Conservation (phyloP, 2,113 vertebrate genomes). For the Pseudorasbora parva region DNA sequence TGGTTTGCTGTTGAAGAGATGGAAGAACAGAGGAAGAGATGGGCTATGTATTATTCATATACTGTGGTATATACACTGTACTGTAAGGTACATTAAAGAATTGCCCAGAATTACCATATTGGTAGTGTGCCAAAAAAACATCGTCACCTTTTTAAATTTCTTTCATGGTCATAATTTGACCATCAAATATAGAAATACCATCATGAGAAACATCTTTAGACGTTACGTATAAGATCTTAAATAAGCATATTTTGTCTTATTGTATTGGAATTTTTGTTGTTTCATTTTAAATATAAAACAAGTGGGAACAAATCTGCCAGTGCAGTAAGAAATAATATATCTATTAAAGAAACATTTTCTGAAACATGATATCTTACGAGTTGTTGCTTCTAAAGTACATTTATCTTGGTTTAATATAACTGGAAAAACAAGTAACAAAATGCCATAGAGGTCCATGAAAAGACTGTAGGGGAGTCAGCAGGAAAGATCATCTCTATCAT, state of each 20-base stretch:
- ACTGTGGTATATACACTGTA: neutral
- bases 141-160: no score
- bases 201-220: neutral
- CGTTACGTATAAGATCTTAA: neutral
- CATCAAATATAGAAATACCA: neutral
- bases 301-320: neutral
- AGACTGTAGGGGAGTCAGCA: no score
- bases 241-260: neutral
- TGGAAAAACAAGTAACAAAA: no score
- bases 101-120: no score
- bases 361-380: neutral
- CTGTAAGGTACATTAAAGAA: neutral
- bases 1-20: neutral
- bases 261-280: neutral
- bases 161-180: neutral
- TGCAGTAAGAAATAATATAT: neutral
- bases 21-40: neutral
- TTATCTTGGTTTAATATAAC: no score
- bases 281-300: neutral
- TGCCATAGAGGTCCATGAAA: no score
- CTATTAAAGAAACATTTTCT: neutral
- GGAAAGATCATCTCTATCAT: no score
- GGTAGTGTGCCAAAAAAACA: no score
- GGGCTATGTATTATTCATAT: neutral
- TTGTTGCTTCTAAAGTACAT: no score